phyloP scores from a whole-genome alignment of 2,888 invertebrate species.

The Drosophila monieri region DNA sequence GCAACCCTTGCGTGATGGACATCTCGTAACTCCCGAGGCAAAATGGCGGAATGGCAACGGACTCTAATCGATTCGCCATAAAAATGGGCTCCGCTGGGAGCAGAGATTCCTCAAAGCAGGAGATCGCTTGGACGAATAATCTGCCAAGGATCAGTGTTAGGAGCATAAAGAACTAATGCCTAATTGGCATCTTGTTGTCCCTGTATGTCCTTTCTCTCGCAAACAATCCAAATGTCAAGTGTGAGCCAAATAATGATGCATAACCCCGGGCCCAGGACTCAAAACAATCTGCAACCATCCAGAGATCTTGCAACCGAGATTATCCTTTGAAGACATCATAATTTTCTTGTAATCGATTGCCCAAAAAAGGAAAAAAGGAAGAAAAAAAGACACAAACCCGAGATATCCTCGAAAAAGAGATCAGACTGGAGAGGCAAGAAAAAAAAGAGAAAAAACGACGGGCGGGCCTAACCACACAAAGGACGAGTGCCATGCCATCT shows the following conservation, averaged over 20 bases:
- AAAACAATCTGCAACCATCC: constrained; percentile 20
- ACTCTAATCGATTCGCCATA: constrained; percentile 12
- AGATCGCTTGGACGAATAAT: neutral
- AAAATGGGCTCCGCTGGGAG: constrained; percentile 17
- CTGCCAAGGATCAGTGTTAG: neutral
- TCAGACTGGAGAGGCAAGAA: neutral
- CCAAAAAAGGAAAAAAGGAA: constrained; percentile 16
- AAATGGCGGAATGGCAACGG: constrained; percentile 27
- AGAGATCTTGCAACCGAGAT: constrained; percentile 60
- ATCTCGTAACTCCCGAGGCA: constrained; percentile 23
- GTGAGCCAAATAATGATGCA: constrained; percentile 70
- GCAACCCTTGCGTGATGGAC: constrained; percentile 41
- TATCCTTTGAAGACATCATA: constrained; percentile 65
- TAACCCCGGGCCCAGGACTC: constrained; percentile 48
- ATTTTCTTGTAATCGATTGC: constrained; percentile 65
- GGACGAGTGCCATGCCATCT: constrained; percentile 33
- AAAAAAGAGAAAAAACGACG: constrained; percentile 34
- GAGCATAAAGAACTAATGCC: neutral
- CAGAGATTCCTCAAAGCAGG: neutral
- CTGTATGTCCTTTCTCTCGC: constrained; percentile 19
- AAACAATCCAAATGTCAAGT: constrained; percentile 57
- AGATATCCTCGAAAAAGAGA: constrained; percentile 12
- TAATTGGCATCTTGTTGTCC: constrained; percentile 43
- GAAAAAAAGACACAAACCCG: constrained; percentile 5
- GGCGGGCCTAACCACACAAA: constrained; percentile 63